Evolutionary conservation across 2,113 vertebrate genomes (phyloP).

Genomic region (Sylvilagus bachmani): DNA sequence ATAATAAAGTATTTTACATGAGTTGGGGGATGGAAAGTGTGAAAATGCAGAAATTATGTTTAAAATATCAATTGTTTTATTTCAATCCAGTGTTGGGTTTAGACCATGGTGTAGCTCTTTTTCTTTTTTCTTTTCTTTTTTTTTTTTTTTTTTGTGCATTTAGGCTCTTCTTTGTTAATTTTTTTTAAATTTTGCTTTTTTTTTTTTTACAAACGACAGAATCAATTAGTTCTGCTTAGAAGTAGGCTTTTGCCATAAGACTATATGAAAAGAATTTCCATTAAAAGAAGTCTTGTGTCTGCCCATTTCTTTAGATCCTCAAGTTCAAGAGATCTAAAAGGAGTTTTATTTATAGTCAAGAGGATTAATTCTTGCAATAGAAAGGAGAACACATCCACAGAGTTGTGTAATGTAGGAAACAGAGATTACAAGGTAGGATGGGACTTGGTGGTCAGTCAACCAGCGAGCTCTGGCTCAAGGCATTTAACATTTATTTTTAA

Average conservation of each 20-base stretch:
- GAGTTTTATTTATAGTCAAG: neutral
- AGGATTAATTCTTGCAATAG: neutral
- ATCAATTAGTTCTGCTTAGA: neutral
- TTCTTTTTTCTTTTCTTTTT: no score
- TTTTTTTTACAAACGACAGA: neutral
- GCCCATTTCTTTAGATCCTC: neutral
- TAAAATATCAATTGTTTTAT: constrained; percentile 19
- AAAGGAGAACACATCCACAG: neutral
- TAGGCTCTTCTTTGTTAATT: neutral
- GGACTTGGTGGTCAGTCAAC: neutral
- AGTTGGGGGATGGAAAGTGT: neutral
- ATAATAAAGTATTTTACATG: constrained; percentile 1
- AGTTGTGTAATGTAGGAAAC: neutral
- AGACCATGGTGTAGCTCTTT: neutral
- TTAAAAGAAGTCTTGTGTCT: neutral
- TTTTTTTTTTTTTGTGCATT: neutral
- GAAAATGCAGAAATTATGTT: neutral
- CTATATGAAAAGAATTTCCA: neutral
- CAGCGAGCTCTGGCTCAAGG: neutral
- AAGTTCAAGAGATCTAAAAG: neutral
- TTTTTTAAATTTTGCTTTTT: neutral
- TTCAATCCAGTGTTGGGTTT: neutral
- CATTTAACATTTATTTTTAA: neutral
- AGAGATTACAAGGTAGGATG: neutral
- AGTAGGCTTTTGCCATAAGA: neutral